Base-by-base conservation (phyloP, 2,797 vertebrate genomes). In the Chaetophractus vellerosus region DNA sequence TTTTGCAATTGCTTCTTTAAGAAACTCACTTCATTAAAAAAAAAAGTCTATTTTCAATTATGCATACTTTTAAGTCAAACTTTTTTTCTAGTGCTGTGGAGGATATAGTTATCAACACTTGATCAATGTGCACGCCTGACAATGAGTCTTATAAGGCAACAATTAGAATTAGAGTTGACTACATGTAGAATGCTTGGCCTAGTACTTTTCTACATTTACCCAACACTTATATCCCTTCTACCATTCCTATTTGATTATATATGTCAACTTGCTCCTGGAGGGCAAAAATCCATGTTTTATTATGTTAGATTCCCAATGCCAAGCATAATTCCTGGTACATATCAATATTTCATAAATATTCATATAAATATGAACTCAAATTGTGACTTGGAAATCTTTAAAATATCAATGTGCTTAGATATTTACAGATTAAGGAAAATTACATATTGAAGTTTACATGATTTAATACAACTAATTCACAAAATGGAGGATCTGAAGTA, bases 271-370 rank as follows among this genome's bases (percentile, higher is more conserved):
- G n/a, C 3, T 33, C 41, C 18, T 71, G 26, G 28, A 84, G 15
- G 31, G 23, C 21, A 66, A 79, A 88, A 71, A 57, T 45, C 10
- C 28, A 64, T 8, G 10, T 66, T 31, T 81, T 61, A 57, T 55
- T 90, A 83, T 66, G n/a, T 89, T 69, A 64, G 36, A 50, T 28
- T 63, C 3, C 1, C 15, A 14, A 52, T 10, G 21, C 6, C 23
- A 31, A 50, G 31, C 7, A 80, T 48, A 83, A 75, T 84, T 88
- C 36, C 71, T 64, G 15, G 33, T 9, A 63, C 5, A 50, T 38
- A 68, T 7, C 7, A n/a, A 45, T 90, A 78, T 84, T 95, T 94
- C 38, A 84, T 10, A 93, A n/a, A 76, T 50, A 76, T 36, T 75
- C 33, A 90, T 8, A 63, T 16, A 68, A 68, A 5, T 79, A 55